Conservation (phyloP, 2,888 invertebrate species). For the Dicyrtoma fusca region DNA sequence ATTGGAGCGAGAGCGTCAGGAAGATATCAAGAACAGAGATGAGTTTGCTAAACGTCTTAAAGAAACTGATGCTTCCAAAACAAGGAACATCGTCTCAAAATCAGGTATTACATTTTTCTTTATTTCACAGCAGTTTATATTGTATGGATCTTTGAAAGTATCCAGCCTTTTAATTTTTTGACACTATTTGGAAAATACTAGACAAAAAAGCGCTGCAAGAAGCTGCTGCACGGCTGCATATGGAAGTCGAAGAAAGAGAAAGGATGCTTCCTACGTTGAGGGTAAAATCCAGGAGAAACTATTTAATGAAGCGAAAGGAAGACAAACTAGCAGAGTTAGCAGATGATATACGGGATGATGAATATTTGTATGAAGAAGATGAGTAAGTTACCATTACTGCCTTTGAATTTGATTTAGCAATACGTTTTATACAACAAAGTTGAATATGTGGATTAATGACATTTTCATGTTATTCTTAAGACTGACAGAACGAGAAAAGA, state of each 20-base stretch:
- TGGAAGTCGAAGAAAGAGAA: conserved; percentile 83
- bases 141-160: too few relatives aligned
- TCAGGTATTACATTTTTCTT: conserved; percentile 59
- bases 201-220: conserved; percentile 72
- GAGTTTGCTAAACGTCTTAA: conserved; percentile 88
- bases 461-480: conserved; percentile 62
- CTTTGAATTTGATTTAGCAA: conserved; percentile 16
- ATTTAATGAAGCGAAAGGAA: conserved; percentile 92
- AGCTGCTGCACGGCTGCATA: conserved; percentile 84
- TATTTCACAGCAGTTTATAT: conserved; percentile 1
- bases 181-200: conserved; percentile 59
- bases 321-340: conserved; percentile 96
- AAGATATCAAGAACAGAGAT: conserved; percentile 89
- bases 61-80: conserved; percentile 84
- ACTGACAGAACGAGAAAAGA: conserved; percentile 81
- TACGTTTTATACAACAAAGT: not conserved
- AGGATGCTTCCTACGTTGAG: conserved; percentile 86
- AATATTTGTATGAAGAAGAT: conserved; percentile 87
- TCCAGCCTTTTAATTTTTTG: too few relatives aligned
- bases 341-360: conserved; percentile 93
- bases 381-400: conserved; percentile 66
- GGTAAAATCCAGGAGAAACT: conserved; percentile 87
- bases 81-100: conserved; percentile 72
- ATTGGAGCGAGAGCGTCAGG: conserved; percentile 74
- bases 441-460: not conserved